phyloP scores from a whole-genome alignment of 2,888 invertebrate species.

The Petrophora chlorosata region DNA sequence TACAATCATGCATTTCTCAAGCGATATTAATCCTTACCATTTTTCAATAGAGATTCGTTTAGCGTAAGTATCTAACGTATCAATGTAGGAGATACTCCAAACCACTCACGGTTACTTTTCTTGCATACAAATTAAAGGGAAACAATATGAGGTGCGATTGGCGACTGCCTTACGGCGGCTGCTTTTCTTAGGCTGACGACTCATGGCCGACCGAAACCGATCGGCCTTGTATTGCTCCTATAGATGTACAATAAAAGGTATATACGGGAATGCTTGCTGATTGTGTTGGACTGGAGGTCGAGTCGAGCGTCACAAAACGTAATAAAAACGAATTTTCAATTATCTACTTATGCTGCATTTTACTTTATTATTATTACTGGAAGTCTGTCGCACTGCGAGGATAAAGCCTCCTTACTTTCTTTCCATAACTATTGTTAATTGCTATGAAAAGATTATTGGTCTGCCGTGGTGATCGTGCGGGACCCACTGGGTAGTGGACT shows the following conservation, averaged over 20 bases:
- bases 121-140: conserved; percentile 60
- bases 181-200: conserved; percentile 43
- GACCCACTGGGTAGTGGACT: too few species aligned
- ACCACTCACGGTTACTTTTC: conserved; percentile 41
- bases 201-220: conserved; percentile 22
- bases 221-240: conserved; percentile 2
- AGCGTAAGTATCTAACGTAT: neutral
- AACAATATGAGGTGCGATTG: conserved; percentile 48
- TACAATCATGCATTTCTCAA: neutral
- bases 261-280: neutral
- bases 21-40: neutral
- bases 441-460: too few species aligned
- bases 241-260: neutral
- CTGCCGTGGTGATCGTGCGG: too few species aligned
- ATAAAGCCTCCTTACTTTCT: too few species aligned
- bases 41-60: conserved; percentile 6
- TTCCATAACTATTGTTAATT: too few species aligned
- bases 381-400: too few species aligned
- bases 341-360: too few species aligned
- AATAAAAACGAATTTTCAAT: too few species aligned
- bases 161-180: conserved; percentile 39
- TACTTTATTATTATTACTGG: too few species aligned
- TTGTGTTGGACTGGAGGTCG: too few species aligned
- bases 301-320: neutral
- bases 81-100: conserved; percentile 26